phyloP scores from a whole-genome alignment of 2,888 invertebrate genomes.

The Sabellastarte sp. region DNA sequence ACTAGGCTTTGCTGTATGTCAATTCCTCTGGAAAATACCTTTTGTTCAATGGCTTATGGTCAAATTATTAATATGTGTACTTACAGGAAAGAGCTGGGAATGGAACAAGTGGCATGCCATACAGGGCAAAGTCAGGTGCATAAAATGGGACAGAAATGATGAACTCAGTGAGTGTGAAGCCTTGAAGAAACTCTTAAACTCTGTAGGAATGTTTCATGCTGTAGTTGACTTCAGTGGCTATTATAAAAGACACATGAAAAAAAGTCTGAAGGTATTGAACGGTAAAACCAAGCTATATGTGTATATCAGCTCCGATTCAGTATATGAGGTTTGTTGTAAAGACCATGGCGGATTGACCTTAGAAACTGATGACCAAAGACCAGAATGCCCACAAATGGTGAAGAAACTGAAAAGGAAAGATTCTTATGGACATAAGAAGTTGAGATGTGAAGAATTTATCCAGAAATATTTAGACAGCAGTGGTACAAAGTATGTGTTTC shows the following conservation, averaged over 20 bases:
- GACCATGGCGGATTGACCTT: conserved; percentile 30
- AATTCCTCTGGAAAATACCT: too few species aligned
- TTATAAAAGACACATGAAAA: conserved; percentile 48
- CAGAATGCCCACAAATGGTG: conserved; percentile 38
- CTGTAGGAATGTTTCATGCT: conserved; percentile 46
- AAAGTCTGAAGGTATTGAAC: conserved; percentile 47
- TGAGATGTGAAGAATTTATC: conserved; percentile 58
- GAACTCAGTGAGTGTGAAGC: conserved; percentile 35
- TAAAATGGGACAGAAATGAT: conserved; percentile 53
- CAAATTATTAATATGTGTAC: too few species aligned
- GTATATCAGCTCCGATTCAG: conserved; percentile 61
- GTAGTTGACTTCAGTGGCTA: conserved; percentile 61
- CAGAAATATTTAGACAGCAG: conserved; percentile 16
- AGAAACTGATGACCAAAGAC: conserved; percentile 58
- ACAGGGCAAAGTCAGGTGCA: conserved; percentile 39
- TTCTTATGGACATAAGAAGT: conserved; percentile 59
- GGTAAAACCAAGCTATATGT: conserved; percentile 55
- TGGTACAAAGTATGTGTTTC: conserved; percentile 48
- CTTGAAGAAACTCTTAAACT: conserved; percentile 28
- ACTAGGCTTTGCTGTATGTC: too few species aligned
- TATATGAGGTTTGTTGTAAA: conserved; percentile 60
- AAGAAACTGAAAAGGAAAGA: conserved; percentile 45
- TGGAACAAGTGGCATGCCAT: conserved; percentile 52
- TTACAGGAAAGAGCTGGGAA: conserved; percentile 59
- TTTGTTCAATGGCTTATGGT: too few species aligned